Evolutionary conservation across 1,140 invertebrate genomes (phyloP).

Genomic region (Halyomorpha halys): DNA sequence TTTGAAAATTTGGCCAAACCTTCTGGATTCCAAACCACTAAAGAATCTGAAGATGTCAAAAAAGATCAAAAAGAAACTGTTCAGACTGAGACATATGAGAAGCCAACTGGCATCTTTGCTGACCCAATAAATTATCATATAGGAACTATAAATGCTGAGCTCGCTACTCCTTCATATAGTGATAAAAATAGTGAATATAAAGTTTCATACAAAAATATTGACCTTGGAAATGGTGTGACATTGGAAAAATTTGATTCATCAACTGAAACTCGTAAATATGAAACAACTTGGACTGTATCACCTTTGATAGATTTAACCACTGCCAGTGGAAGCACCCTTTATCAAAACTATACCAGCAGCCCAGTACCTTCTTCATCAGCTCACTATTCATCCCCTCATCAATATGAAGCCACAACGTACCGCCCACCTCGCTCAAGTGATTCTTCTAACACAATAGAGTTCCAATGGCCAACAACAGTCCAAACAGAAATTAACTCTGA

Average conservation of each 20-base stretch:
- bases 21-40: not conserved
- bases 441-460: not conserved
- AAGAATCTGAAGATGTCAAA: not conserved
- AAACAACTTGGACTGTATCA: not conserved
- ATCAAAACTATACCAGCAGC: conserved; percentile 1
- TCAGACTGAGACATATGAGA: not conserved
- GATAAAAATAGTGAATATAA: not conserved
- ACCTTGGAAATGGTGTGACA: not conserved
- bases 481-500: conserved; percentile 33
- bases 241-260: not conserved
- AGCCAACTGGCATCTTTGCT: not conserved
- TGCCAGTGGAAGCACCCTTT: not conserved
- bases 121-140: conserved; percentile 12
- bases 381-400: not conserved
- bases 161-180: not conserved
- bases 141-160: not conserved
- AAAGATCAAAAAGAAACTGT: too few species aligned
- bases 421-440: conserved; percentile 14
- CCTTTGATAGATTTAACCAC: conserved; percentile 2
- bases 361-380: not conserved
- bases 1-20: conserved; percentile 18
- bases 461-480: conserved; percentile 13
- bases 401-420: conserved; percentile 22
- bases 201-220: not conserved
- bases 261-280: not conserved